These are phyloP conservation scores for Crambe crambe DNA, from an alignment of 37 sponge, comb jelly and placozoan genomes.

Conservation along the genomic window DNA sequence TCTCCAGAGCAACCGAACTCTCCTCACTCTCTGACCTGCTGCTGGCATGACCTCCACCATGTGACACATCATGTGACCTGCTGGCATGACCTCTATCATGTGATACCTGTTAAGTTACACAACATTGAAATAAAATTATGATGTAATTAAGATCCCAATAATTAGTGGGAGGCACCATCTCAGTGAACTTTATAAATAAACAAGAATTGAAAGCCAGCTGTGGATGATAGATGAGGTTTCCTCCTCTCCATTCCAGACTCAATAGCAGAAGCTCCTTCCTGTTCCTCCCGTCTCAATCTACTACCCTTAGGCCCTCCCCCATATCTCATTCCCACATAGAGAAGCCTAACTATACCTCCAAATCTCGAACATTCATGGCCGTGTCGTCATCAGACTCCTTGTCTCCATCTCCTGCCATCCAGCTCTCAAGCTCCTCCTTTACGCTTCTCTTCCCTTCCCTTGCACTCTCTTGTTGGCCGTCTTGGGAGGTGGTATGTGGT, in stretches of 20 bases:
- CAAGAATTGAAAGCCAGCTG: no score
- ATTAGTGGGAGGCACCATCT: no score
- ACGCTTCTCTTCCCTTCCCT: neutral
- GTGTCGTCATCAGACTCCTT: neutral
- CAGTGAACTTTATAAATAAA: no score
- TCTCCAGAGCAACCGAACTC: neutral
- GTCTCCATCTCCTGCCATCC: neutral
- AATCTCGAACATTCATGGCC: constrained; percentile 22
- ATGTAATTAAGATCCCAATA: no score
- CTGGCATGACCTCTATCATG: neutral
- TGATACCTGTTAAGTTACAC: no score
- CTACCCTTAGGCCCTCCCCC: no score
- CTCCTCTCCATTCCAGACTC: no score
- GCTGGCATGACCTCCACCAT: neutral
- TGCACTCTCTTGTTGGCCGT: neutral
- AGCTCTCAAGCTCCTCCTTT: neutral
- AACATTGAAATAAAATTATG: no score
- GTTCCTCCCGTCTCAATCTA: no score
- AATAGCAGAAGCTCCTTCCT: no score
- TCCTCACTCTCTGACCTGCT: neutral
- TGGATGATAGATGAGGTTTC: no score
- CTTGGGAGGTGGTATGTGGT: neutral
- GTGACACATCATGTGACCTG: neutral
- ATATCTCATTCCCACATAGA: no score
- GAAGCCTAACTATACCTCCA: neutral